Conservation (phyloP, 2,113 vertebrate genomes). For the Pseudolaguvia tuberculata region DNA sequence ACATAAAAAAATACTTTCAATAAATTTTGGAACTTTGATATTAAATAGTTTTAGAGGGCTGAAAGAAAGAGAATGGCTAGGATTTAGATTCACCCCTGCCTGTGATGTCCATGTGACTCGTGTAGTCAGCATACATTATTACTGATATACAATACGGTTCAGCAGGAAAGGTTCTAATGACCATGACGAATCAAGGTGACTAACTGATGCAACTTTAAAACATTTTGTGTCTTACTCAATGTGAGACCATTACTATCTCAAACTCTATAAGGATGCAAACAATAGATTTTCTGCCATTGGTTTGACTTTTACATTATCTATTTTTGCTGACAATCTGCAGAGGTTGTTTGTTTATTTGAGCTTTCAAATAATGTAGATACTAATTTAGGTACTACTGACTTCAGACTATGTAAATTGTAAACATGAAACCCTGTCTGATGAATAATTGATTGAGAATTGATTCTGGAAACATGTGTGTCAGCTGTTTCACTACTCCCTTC, state of each 20-base stretch:
- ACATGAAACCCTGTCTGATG: conserved; percentile 45
- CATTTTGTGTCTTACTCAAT: neutral
- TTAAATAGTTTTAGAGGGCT: too few relatives aligned
- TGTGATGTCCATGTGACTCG: neutral
- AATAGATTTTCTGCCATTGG: neutral
- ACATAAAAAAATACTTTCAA: too few relatives aligned
- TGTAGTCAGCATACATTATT: conserved; percentile 12
- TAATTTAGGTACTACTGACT: conserved; percentile 8
- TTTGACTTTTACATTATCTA: neutral
- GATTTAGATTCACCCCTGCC: too few relatives aligned
- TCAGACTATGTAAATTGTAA: conserved; percentile 24
- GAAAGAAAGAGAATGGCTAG: too few relatives aligned
- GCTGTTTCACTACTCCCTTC: conserved; percentile 17
- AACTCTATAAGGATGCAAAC: neutral
- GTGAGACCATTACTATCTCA: neutral
- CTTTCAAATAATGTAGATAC: neutral
- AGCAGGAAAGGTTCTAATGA: neutral
- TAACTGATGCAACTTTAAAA: neutral
- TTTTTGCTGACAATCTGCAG: conserved; percentile 7
- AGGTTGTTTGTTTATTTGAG: conserved; percentile 1
- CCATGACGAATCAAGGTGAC: neutral
- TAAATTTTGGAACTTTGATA: too few relatives aligned
- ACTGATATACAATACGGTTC: neutral
- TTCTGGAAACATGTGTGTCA: conserved; percentile 31
- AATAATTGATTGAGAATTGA: conserved; percentile 49